phyloP scores from a whole-genome alignment of 2,797 vertebrate genomes.

The Trachops cirrhosus region DNA sequence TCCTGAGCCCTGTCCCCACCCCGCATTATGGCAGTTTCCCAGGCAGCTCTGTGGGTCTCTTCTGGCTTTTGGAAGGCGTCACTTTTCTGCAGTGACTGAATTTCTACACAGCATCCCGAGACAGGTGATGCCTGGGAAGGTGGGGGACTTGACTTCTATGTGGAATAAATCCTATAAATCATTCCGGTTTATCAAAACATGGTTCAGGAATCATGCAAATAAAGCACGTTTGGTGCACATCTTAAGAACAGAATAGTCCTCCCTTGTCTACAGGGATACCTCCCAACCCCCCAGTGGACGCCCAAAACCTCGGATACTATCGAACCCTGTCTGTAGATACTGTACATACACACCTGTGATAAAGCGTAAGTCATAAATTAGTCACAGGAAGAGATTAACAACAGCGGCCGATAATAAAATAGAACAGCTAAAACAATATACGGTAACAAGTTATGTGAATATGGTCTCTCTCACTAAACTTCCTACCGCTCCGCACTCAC shows the following conservation, averaged over 20 bases:
- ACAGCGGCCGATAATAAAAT: neutral
- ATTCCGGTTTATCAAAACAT: neutral
- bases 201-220: neutral
- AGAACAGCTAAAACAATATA: neutral
- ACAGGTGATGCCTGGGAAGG: neutral
- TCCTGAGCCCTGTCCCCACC: neutral
- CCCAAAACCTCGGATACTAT: neutral
- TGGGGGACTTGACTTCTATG: neutral
- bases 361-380: neutral
- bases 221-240: neutral
- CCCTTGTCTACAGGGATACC: neutral
- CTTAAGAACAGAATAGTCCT: neutral
- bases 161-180: neutral
- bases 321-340: neutral
- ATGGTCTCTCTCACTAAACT: neutral
- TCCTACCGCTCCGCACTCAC: neutral
- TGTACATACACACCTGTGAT: neutral
- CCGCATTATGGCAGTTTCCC: neutral
- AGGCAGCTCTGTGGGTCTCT: neutral
- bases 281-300: neutral
- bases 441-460: neutral
- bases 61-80: neutral
- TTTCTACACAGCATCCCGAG: neutral
- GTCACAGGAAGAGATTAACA: neutral
- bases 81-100: neutral